Percentiles rank a stretch among this genome's conserved stretches.
These are phyloP conservation scores for Choloepus didactylus DNA, from an alignment of 2,797 vertebrate species.

Conservation along the genomic window DNA sequence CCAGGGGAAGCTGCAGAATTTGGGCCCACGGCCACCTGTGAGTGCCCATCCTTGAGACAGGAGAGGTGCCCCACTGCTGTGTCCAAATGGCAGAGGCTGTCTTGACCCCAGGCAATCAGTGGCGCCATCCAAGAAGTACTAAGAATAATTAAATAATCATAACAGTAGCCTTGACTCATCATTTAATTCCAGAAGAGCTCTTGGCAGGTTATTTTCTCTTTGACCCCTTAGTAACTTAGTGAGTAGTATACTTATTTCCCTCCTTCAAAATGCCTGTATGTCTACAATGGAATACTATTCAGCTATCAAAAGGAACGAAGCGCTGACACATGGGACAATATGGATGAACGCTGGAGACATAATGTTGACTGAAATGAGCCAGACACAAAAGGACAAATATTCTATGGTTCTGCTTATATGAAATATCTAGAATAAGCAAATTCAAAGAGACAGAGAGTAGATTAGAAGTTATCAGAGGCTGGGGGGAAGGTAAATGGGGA, in stretches of 20 bases:
- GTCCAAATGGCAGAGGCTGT: neutral
- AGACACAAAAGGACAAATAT: no score
- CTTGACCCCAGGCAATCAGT: neutral
- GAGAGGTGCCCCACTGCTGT: neutral
- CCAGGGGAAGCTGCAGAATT: constrained; percentile 40
- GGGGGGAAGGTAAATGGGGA: no score
- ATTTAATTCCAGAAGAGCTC: neutral
- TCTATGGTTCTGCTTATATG: no score
- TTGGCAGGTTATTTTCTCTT: neutral
- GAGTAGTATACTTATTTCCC: neutral
- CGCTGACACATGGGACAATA: no score
- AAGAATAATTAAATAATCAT: neutral
- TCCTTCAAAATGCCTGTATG: neutral
- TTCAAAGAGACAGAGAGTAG: no score
- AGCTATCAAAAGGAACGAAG: no score
- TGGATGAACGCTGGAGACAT: no score
- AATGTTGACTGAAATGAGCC: no score
- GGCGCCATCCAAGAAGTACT: neutral
- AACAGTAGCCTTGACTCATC: neutral
- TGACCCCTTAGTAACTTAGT: neutral
- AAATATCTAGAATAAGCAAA: no score
- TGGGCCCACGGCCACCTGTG: constrained; percentile 22
- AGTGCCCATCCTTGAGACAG: neutral
- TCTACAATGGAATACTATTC: neutral
- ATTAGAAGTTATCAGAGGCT: no score